These are phyloP conservation scores for Apodemia mormo DNA, from an alignment of 2,888 invertebrate genomes.

Conservation along the genomic window DNA sequence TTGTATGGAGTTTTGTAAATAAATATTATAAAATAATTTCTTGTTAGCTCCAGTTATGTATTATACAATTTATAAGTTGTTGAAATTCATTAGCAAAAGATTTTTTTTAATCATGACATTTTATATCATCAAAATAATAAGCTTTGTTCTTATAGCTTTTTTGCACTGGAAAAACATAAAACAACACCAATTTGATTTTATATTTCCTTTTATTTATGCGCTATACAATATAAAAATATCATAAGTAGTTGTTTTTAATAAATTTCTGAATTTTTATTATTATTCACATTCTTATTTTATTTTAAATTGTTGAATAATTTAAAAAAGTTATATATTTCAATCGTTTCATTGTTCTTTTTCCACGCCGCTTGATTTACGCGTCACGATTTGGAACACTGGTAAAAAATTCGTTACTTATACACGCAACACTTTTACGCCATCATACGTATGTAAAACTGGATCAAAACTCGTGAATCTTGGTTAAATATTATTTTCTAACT, in stretches of 20 bases:
- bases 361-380: slow-evolving; percentile 80
- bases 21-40: not conserved
- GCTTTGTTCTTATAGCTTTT: slow-evolving; percentile 63
- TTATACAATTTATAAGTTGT: not conserved
- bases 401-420: slow-evolving; percentile 59
- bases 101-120: slow-evolving; percentile 27
- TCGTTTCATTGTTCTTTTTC: slow-evolving; percentile 78
- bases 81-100: not conserved
- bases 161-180: slow-evolving; percentile 47
- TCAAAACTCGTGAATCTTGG: no score
- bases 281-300: not conserved
- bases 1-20: slow-evolving; percentile 3
- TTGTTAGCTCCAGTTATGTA: not conserved
- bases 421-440: no score
- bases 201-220: not conserved
- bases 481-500: no score
- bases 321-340: slow-evolving; percentile 50
- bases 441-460: no score
- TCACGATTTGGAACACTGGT: slow-evolving; percentile 80
- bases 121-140: slow-evolving; percentile 52
- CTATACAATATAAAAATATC: not conserved
- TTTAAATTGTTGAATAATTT: slow-evolving; percentile 24
- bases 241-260: not conserved
- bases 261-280: not conserved
- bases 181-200: slow-evolving; percentile 23